A percentile compares a stretch with the other conserved stretches of the same genome.
These are phyloP conservation scores for Deroptyus accipitrinus DNA, from an alignment of 2,113 vertebrate species.

Conservation along the genomic window DNA sequence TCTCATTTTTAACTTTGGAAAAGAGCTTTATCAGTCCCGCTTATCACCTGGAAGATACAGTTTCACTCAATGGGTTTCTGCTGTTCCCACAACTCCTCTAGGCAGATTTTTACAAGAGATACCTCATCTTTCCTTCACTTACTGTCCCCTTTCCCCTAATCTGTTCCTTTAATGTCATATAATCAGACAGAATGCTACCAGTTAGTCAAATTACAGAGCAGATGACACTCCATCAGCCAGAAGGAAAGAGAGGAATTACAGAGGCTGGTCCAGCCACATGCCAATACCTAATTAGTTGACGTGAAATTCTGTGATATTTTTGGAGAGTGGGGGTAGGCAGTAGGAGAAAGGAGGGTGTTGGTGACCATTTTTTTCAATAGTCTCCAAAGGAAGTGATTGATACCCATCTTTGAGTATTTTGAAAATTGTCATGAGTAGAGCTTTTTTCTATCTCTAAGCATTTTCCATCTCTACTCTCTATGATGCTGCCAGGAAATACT, in stretches of 20 bases:
- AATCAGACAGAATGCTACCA: background rate
- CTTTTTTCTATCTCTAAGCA: background rate
- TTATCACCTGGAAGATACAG: background rate
- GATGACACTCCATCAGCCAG: constrained; percentile 20
- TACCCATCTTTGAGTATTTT: background rate
- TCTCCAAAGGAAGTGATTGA: background rate
- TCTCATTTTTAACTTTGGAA: background rate
- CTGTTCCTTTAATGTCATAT: background rate
- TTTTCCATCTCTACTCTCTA: background rate
- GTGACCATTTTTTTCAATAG: background rate
- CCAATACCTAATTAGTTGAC: constrained; percentile 4
- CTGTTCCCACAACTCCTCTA: background rate
- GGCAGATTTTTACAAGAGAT: background rate
- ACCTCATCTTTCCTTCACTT: background rate
- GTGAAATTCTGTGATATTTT: background rate
- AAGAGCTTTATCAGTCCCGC: background rate
- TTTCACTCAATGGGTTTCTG: background rate
- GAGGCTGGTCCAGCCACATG: background rate
- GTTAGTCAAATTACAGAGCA: background rate
- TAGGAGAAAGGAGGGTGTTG: background rate
- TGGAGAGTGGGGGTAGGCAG: background rate
- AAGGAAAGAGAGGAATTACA: constrained; percentile 17
- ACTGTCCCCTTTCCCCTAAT: background rate
- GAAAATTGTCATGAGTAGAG: background rate
- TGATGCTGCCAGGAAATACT: constrained; percentile 23